phyloP scores from a whole-genome alignment of 2,797 vertebrate species.

The Chiropotes sagulatus region DNA sequence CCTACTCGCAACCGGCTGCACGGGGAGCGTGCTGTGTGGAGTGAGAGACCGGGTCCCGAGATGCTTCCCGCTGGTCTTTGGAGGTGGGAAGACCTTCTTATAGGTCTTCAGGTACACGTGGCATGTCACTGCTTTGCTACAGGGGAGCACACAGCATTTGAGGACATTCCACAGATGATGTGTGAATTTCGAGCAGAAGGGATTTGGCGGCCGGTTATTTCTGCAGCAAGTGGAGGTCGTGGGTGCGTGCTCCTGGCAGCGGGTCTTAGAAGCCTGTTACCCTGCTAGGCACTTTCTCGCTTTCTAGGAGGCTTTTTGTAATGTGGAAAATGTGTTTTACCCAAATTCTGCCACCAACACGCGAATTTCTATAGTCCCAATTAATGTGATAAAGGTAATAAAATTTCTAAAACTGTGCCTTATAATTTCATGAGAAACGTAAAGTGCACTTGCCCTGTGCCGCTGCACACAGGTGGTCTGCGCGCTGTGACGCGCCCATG shows the following conservation, averaged over 20 bases:
- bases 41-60: background rate
- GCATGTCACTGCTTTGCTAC: background rate
- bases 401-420: no score
- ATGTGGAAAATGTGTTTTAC: background rate
- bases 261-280: background rate
- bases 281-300: background rate
- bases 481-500: fast-evolving
- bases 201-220: fast-evolving
- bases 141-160: fast-evolving
- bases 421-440: background rate
- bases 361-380: no score
- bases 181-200: fast-evolving
- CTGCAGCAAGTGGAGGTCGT: fast-evolving
- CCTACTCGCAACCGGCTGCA: no score
- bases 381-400: no score
- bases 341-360: background rate
- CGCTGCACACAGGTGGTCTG: fast-evolving
- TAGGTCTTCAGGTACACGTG: no score
- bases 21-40: fast-evolving
- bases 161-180: background rate
- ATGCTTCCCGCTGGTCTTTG: background rate
- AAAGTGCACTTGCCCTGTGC: fast-evolving
- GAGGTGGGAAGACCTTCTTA: background rate
- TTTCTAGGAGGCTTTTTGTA: background rate
- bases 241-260: fast-evolving